Evolutionary conservation across 23 tunicate genomes (phyloP), one percentile per base, ranked within the genome.

Genomic region (Styela clava): DNA sequence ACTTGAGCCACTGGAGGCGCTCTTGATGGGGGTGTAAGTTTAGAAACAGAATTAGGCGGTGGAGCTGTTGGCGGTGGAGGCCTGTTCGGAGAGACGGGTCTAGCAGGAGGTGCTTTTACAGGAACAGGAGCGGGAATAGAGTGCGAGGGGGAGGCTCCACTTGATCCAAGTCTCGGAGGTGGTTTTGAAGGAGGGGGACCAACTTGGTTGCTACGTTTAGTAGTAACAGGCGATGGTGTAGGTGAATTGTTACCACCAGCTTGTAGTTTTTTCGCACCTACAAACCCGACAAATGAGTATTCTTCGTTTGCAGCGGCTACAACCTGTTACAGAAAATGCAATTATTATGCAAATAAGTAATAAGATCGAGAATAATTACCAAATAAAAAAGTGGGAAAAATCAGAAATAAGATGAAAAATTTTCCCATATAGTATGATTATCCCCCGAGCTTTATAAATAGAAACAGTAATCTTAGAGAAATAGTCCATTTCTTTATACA

Each of bases 241-340:
- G 35, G 68, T 24, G 69, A 34, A 35, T 67, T 78, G 20, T 36
- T 89, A 12, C 12, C 12, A 12, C 12, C 12, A 44, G 56, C 56
- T 44, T 44, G 56, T 44, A 44, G 12, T 12, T 44, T 44, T 26
- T 79, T 78, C 24, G 95, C 85, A 3, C 95, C 95, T 52, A 89
- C 95, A 81, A 89, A 89, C 20, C 89, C 95, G n/a, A 85, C 86
- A 89, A 89, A 89, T 2, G 88, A 85, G 74, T 89, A 89, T 28
- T 81, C 85, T 22, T 89, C 88, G 68, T 85, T 85, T 51, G 86
- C 79, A 25, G 95, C 95, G 0, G 95, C 85, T 3, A 89, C 95
- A 74, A 89, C 71, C 71, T 67, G 31, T 7, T 44, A 44, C 71
- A 67, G 23, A 67, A 61, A 61, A n/a, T n/a, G n/a, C n/a, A n/a